phyloP scores from a whole-genome alignment of 37 sponge, comb jelly and placozoan species.

The Hormiphora californensis region DNA sequence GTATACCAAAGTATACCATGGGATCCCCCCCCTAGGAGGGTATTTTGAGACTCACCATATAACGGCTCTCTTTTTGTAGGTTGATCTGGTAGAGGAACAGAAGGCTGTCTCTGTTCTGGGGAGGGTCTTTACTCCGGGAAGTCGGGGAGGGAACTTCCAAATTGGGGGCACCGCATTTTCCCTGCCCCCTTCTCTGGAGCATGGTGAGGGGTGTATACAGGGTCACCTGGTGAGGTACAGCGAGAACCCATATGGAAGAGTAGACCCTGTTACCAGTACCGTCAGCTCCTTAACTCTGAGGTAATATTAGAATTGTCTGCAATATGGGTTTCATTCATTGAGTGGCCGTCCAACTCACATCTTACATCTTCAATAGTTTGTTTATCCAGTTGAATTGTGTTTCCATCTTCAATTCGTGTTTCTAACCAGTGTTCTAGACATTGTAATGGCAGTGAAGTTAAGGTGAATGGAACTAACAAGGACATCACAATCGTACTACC shows the following conservation, averaged over 20 bases:
- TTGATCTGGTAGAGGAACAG: no score
- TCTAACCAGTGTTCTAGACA: slow-evolving; percentile 13
- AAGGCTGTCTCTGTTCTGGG: no score
- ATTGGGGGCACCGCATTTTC: no score
- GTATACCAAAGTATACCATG: no score
- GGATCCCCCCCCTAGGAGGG: no score
- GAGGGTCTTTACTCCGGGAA: no score
- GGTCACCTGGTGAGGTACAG: slow-evolving; percentile 38
- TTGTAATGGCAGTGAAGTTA: slow-evolving; percentile 19
- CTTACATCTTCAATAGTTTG: no score
- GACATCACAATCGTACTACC: slow-evolving; percentile 28
- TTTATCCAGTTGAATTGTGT: no score
- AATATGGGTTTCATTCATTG: background rate
- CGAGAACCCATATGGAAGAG: slow-evolving; percentile 36
- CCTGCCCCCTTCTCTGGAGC: background rate
- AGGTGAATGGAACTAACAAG: background rate
- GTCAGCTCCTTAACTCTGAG: slow-evolving; percentile 40
- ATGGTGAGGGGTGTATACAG: background rate
- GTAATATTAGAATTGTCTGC: background rate
- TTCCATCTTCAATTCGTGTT: background rate
- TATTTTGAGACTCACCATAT: no score
- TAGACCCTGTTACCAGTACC: slow-evolving; percentile 49
- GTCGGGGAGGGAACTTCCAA: no score
- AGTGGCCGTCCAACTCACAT: background rate
- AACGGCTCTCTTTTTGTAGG: no score